Evolutionary conservation across 1,140 invertebrate species (phyloP), one percentile per base, ranked within the genome.

Genomic region (Leptinotarsa lineolata): DNA sequence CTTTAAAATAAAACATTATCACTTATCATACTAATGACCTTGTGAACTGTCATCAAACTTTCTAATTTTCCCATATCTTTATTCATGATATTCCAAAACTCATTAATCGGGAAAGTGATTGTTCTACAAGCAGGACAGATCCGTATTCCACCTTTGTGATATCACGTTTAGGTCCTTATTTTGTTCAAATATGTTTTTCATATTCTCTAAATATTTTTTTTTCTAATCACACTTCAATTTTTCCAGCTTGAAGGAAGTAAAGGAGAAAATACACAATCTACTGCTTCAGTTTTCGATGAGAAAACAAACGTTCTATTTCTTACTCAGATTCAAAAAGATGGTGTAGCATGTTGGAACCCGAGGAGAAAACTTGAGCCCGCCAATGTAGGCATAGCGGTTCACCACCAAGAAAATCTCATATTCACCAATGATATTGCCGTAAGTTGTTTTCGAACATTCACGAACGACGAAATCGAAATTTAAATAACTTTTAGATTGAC

Each of bases 371-470:
- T 92, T 12, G 85, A 82, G 13, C 82, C 86, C 2, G 81, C 87
- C 13, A 90, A 88, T 80, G 83, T 92, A 24, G 88, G 85, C 1
- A 84, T 88, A 12, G 79, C 93, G 1, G 89, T 86, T 0, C 82
- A 87, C 72, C 88, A 93, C 77, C 83, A 84, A 6, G 77, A 84
- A 58, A 85, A 80, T 2, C 84, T 93, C 75, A 89, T 92, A 76
- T 93, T 93, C 84, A 90, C 92, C 44, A 91, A 91, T 75, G 90
- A 91, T 78, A 81, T 91, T 46, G 90, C 89, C 85, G 88, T 88
- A 82, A 81, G 30, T 30, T 39, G 30, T 39, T 39, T 39, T 39
- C 2, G 2, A 39, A 39, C 30, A 39, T 63, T 24, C 39, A 44
- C 68, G 48, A 54, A 39, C n/a, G n/a, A 18, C 20, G 16, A 75